Base-by-base conservation (phyloP, 2,113 vertebrate genomes). In the Brachyhypopomus occidentalis region DNA sequence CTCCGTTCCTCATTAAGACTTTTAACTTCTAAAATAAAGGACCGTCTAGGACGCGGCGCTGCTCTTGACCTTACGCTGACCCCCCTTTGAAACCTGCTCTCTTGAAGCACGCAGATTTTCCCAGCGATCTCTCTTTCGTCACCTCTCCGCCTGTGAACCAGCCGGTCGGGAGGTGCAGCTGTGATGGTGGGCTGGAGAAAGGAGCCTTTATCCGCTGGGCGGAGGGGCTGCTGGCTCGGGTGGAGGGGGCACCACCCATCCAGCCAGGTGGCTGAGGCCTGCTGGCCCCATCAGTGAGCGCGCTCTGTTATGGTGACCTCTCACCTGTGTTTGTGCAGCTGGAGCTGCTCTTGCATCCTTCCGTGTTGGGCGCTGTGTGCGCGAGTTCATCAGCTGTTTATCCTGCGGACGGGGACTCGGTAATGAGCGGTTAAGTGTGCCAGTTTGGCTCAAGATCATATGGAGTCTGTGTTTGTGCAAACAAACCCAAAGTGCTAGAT, bases 241-340 rank as follows among this genome's bases (percentile, higher is more conserved):
- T 5, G 76, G 79, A 62, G 23, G 64, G 63, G 78, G 75, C 19
- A 66, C 41, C 41, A 71, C 22, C 79, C 23, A 2, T 30, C 34
- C n/a, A 30, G 75, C 72, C 76, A 73, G 73, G 77, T 60, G 72
- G 20, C 60, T 67, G 22, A 64, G 70, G 30, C 59, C n/a, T 52
- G 48, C 45, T 52, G 45, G 63, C 71, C 75, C 5, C 41, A 38
- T 81, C 79, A 63, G 85, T 38, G 66, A 71, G 66, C 45, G 59
- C 62, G 48, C 70, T 77, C 72, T 80, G 84, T 87, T 87, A 72
- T 81, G 78, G 71, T 84, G 82, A 80, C 80, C 78, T 83, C 55
- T 78, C 59, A 78, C 9, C 64, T 3, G 8, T 86, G 72, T 86
- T 86, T 88, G 72, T 19, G 56, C 84, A 86, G 86, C 82, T 84